Evolutionary conservation across 2,888 invertebrate species (phyloP).

Genomic region (Bruchidius siliquastri): DNA sequence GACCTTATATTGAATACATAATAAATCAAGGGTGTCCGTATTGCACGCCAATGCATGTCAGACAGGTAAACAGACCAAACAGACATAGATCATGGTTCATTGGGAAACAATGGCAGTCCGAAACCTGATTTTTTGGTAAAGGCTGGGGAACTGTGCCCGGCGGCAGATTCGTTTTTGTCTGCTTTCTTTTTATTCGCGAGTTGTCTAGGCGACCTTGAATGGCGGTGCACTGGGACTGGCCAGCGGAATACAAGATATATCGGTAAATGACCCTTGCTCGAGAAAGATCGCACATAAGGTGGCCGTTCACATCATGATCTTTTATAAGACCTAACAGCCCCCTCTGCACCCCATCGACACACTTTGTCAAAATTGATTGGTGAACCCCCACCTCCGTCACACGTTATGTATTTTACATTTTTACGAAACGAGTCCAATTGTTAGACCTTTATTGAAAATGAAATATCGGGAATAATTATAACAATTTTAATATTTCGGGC

Average conservation of each 20-base stretch:
- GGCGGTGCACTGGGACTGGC: constrained; percentile 34
- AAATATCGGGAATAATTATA: too few relatives aligned
- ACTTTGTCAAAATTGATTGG: too few relatives aligned
- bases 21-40: too few relatives aligned
- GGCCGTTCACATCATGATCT: too few relatives aligned
- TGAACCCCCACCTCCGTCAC: too few relatives aligned
- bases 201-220: constrained; percentile 36
- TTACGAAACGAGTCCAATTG: too few relatives aligned
- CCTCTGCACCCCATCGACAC: too few relatives aligned
- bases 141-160: constrained; percentile 6
- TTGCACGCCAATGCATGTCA: not conserved
- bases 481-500: too few relatives aligned
- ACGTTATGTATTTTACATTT: too few relatives aligned
- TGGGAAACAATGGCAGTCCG: constrained; percentile 18
- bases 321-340: too few relatives aligned
- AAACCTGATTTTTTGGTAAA: constrained; percentile 15
- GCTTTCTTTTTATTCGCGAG: constrained; percentile 24
- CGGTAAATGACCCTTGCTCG: constrained; percentile 22
- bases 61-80: not conserved
- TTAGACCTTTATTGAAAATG: too few relatives aligned
- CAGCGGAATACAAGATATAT: constrained; percentile 20
- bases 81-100: constrained; percentile 14
- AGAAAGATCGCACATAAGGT: constrained; percentile 4
- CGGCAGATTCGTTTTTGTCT: not conserved
- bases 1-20: too few relatives aligned